Evolutionary conservation across 2,888 invertebrate genomes (phyloP).

Genomic region (Loripinus fragilis): DNA sequence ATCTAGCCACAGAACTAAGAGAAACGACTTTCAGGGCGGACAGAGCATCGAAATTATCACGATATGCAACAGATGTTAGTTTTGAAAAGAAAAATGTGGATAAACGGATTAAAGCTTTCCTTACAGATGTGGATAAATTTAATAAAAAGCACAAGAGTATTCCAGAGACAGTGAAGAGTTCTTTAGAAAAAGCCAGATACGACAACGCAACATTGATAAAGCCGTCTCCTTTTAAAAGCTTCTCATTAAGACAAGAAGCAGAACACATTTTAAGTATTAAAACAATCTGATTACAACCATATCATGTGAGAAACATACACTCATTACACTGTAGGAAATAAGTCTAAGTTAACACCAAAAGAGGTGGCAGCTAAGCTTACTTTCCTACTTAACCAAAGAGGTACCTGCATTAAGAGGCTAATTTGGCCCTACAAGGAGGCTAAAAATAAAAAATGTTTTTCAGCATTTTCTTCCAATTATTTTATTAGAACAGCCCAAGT

Average conservation of each 20-base stretch:
- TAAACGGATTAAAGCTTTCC: conserved; percentile 41
- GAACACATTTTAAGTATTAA: neutral
- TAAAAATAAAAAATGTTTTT: too few species aligned
- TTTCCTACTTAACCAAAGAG: too few species aligned
- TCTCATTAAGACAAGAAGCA: neutral
- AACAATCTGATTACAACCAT: neutral
- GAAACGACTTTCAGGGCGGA: conserved; percentile 15
- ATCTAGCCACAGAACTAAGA: conserved; percentile 31
- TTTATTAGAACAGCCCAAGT: too few species aligned
- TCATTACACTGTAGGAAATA: too few species aligned
- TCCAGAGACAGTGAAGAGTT: conserved; percentile 37
- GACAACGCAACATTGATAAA: conserved; percentile 31
- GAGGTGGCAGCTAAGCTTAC: too few species aligned
- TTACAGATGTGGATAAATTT: conserved; percentile 40
- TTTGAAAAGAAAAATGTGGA: conserved; percentile 33
- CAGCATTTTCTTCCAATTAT: too few species aligned
- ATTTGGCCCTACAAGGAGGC: too few species aligned
- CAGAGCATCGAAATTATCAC: conserved; percentile 25
- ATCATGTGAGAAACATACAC: too few species aligned
- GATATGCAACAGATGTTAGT: conserved; percentile 22
- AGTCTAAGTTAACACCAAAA: too few species aligned
- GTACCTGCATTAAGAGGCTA: too few species aligned
- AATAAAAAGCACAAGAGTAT: conserved; percentile 35
- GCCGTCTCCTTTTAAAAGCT: neutral
- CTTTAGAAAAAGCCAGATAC: conserved; percentile 39